Conservation (phyloP, 2,113 vertebrate genomes). For the Amblyopsis rosae region DNA sequence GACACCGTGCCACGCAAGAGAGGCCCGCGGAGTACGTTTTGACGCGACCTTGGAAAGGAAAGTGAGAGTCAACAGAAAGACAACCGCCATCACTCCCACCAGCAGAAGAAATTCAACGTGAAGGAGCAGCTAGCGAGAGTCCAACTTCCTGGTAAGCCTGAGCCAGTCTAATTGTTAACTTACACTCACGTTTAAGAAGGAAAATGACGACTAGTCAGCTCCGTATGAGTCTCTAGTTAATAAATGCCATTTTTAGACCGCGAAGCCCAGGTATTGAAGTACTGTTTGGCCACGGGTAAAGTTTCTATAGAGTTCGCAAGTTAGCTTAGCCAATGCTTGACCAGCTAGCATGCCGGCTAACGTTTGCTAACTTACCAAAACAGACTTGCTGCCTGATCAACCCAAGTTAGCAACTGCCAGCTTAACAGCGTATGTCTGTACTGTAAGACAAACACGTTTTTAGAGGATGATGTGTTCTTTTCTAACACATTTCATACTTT, state of each 20-base stretch:
- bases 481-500: no score
- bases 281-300: slow-evolving; percentile 3
- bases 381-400: background rate
- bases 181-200: slow-evolving; percentile 7
- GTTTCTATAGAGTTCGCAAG: slow-evolving; percentile 54
- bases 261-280: background rate
- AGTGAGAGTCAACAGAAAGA: slow-evolving; percentile 61
- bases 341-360: slow-evolving; percentile 12
- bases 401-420: slow-evolving; percentile 8
- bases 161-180: slow-evolving; percentile 38
- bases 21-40: slow-evolving; percentile 29
- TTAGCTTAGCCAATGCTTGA: slow-evolving; percentile 59
- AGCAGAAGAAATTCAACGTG: slow-evolving; percentile 42
- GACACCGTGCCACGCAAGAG: slow-evolving; percentile 44
- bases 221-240: background rate
- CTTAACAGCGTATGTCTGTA: no score
- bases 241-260: accelerated
- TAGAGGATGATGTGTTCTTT: no score
- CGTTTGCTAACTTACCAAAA: slow-evolving; percentile 34
- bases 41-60: slow-evolving; percentile 56
- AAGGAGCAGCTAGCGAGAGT: slow-evolving; percentile 68
- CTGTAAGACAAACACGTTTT: no score
- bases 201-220: slow-evolving; percentile 5
- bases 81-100: slow-evolving; percentile 51
- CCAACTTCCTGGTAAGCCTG: slow-evolving; percentile 81